Conservation (phyloP, 2,888 invertebrate species). For the Hydraecia micacea region DNA sequence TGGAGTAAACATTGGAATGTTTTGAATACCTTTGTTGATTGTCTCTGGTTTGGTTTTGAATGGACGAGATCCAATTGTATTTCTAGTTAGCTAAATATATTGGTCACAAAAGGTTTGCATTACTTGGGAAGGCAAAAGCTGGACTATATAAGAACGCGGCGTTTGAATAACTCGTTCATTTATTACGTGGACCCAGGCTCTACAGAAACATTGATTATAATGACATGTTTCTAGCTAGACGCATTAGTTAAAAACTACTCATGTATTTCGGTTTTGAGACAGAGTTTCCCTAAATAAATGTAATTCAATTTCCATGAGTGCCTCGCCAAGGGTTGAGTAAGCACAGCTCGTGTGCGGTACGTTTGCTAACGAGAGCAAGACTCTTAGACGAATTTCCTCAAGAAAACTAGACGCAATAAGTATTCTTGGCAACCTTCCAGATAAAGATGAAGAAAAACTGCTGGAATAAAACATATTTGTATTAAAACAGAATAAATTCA, state of each 20-base stretch:
- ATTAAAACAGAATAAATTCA: constrained; percentile 28
- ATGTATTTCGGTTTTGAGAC: neutral
- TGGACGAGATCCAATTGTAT: neutral
- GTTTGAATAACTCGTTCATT: neutral
- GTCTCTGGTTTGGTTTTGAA: constrained; percentile 9
- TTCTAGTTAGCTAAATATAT: neutral
- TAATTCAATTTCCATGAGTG: neutral
- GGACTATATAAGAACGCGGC: neutral
- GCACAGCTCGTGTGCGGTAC: constrained; percentile 26
- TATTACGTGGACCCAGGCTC: too few species aligned
- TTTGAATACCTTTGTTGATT: constrained; percentile 29
- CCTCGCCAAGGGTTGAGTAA: constrained; percentile 13
- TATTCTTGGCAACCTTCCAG: constrained; percentile 51
- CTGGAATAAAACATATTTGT: constrained; percentile 16
- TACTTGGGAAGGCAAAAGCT: neutral
- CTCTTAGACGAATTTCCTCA: constrained; percentile 47
- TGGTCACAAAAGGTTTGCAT: neutral
- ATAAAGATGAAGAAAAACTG: constrained; percentile 15
- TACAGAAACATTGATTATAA: neutral
- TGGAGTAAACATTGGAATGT: constrained; percentile 14
- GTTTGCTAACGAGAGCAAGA: constrained; percentile 43
- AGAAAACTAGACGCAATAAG: constrained; percentile 38
- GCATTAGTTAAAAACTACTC: neutral
- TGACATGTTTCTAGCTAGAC: neutral
- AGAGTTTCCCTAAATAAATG: neutral